A percentile compares a stretch with the other conserved stretches of the same genome.
Conservation (phyloP, 2,113 vertebrate species). For the Syngnathus floridae region DNA sequence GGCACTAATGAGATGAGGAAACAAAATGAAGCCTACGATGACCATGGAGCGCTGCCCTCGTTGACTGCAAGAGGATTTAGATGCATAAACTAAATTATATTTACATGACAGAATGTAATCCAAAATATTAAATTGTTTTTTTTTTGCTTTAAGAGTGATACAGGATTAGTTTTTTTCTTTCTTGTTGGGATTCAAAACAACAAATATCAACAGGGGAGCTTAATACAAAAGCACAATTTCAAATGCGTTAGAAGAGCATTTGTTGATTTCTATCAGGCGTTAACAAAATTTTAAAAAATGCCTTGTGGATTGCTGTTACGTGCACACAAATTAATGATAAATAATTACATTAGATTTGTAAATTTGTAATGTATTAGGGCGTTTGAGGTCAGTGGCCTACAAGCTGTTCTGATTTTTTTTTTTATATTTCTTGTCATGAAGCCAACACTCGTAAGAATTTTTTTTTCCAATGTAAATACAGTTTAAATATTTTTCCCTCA, state of each 20-base stretch:
- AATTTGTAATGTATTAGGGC: too few relatives aligned
- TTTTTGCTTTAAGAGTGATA: neutral
- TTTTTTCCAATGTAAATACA: neutral
- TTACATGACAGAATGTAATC: slow-evolving; percentile 1
- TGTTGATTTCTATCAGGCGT: neutral
- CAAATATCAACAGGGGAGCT: neutral
- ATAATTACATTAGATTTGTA: neutral
- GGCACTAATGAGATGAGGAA: slow-evolving; percentile 12
- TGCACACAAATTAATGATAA: neutral
- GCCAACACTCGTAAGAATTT: too few relatives aligned
- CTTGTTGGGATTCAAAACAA: neutral
- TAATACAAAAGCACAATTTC: neutral
- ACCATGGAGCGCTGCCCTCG: too few relatives aligned
- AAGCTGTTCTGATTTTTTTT: too few relatives aligned
- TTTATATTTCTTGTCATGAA: too few relatives aligned
- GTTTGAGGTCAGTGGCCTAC: too few relatives aligned
- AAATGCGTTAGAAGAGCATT: slow-evolving; percentile 1
- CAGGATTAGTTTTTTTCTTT: neutral
- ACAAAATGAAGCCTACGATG: neutral
- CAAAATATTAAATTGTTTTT: slow-evolving; percentile 7
- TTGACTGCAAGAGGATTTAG: neutral
- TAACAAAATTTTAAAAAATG: neutral
- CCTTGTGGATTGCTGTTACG: neutral
- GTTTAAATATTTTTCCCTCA: neutral
- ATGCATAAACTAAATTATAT: slow-evolving; percentile 1